phyloP scores from a whole-genome alignment of 2,113 vertebrate species.

The Myrmecobius fasciatus region DNA sequence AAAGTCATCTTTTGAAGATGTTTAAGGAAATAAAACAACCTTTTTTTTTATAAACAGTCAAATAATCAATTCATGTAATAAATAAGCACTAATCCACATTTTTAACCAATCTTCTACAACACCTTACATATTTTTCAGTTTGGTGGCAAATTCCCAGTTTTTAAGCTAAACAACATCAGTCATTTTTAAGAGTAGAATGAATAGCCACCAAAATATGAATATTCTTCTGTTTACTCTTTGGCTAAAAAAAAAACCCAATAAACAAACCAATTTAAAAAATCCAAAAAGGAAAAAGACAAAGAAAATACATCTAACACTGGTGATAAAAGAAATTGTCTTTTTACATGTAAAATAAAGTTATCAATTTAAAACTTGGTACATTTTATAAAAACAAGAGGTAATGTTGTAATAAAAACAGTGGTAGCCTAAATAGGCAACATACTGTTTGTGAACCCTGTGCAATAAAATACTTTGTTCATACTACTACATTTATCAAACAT shows the following conservation, averaged over 20 bases:
- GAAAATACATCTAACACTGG: slow-evolving; percentile 86
- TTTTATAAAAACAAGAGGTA: slow-evolving; percentile 90
- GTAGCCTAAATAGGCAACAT: slow-evolving; percentile 84
- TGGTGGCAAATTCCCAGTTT: slow-evolving; percentile 77
- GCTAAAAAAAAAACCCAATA: slow-evolving; percentile 86
- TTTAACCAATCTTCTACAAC: slow-evolving; percentile 75
- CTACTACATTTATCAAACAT: slow-evolving; percentile 81
- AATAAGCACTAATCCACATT: slow-evolving; percentile 79
- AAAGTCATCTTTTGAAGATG: slow-evolving; percentile 81
- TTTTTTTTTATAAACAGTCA: slow-evolving; percentile 81
- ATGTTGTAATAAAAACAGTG: slow-evolving; percentile 88
- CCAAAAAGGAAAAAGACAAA: slow-evolving; percentile 78
- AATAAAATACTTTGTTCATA: slow-evolving; percentile 84
- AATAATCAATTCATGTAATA: slow-evolving; percentile 83
- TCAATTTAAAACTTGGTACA: slow-evolving; percentile 84
- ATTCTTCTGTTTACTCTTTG: slow-evolving; percentile 93
- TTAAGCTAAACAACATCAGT: slow-evolving; percentile 72
- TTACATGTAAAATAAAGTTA: slow-evolving; percentile 84
- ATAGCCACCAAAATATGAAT: slow-evolving; percentile 83
- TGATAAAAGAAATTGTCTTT: slow-evolving; percentile 83
- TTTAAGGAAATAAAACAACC: slow-evolving; percentile 81
- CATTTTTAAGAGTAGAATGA: slow-evolving; percentile 77
- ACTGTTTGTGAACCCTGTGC: slow-evolving; percentile 87
- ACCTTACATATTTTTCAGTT: slow-evolving; percentile 80
- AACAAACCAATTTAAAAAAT: slow-evolving; percentile 73